Base-by-base conservation (phyloP, 1,140 invertebrate genomes). In the Mycetomoellerius zeteki region DNA sequence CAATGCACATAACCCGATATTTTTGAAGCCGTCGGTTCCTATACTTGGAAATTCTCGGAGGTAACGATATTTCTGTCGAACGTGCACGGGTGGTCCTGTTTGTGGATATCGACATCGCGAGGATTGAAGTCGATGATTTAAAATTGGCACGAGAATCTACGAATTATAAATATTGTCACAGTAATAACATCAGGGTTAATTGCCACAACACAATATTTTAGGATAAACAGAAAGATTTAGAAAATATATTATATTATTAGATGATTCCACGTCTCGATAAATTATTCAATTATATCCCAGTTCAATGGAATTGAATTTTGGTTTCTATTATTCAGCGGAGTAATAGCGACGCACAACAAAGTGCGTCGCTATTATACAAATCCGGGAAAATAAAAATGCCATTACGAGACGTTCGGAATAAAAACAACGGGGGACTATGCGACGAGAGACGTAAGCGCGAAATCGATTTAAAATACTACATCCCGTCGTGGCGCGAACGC, bases 41-140 rank as follows among this genome's bases (percentile, higher is more conserved):
- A 82, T 88, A 84, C 84, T 86, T 87, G 88, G 85, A 84, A 89
- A 87, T 89, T 80, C 78, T 89, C 85, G 24, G 67, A 89, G 72
- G 54, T 69, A 56, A 56, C 27, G 88, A 72, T 78, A 78, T 90
- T 90, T 90, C 88, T 72, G 88, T 89, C 52, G 30, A 30, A 30
- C 6, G 47, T 50, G 24, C 19, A 50, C 56, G 88, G 89, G 89
- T 90, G 89, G 89, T 90, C 89, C 47, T 67, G 24, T 24, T 43
- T 21, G 30, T n/a, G 52, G 56, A 84, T 87, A 76, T 89, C 69
- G 89, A 78, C 72, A 62, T 75, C 6, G 65, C 12, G 43, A 54
- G 80, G 27, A 47, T 64, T n/a, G 24, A 24, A 30, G 5, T 65
- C 10, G 24, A 6, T 10, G 19, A 37, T 30, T 65, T 47, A 50